Base-by-base conservation (phyloP, 2,888 invertebrate species). In the Sminthurides aquaticus region DNA sequence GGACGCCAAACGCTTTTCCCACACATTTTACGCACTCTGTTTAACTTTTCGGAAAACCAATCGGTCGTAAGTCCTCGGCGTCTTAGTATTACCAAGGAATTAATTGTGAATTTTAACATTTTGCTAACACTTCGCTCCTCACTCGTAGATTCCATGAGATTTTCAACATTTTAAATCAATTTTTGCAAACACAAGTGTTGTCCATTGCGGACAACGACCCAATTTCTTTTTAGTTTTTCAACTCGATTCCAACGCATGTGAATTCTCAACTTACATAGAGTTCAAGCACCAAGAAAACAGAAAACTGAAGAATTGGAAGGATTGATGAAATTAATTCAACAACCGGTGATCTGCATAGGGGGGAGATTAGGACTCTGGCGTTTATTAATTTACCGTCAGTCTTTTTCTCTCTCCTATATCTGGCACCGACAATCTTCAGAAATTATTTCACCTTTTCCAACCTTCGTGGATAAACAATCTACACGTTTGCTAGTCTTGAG, bases 351-450 rank as follows among this genome's bases (percentile, higher is more conserved):
- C 68, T 71, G 74, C 74, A 75, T 76, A 75, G 76, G 76, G 71
- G 76, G 67, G 75, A 76, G 76, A 74, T 67, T 66, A 69, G 72
- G 76, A 74, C 76, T 75, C 69, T 74, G 75, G 72, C 75, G 74
- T 70, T 72, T 60, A 65, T 64, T 58, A 57, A 64, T 60, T 54
- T 67, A 63, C 67, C 75, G 76, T 76, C 76, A 76, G 76, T 76
- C 76, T 76, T 76, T 76, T 76, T 76, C 76, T 76, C 76, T 76
- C 76, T 76, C 76, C 76, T 76, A 76, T 76, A 73, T 74, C 72
- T 74, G 72, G 68, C 72, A 74, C 74, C 71, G 74, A 74, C 68
- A 63, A 26, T 67, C 72, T 66, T 66, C 69, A 62, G 26, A 48
- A 28, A 24, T 55, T 43, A 43, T 20, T n/a, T 61, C n/a, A 15